phyloP scores from a whole-genome alignment of 2,113 vertebrate genomes.

The Helogale parvula region DNA sequence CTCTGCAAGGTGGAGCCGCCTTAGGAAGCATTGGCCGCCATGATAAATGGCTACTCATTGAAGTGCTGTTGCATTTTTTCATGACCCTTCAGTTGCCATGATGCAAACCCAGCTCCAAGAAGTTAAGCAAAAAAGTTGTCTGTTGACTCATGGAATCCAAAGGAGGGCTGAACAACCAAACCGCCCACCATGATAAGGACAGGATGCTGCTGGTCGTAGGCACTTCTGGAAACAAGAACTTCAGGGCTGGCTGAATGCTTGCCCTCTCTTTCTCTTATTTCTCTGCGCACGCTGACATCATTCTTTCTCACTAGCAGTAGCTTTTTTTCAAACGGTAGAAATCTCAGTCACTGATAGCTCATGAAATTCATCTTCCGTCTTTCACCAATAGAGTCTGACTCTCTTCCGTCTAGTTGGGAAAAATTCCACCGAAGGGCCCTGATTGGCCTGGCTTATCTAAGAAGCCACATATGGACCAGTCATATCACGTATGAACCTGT shows the following conservation, averaged over 20 bases:
- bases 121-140: background rate
- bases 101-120: background rate
- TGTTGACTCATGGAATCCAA: background rate
- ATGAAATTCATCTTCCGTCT: background rate
- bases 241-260: background rate
- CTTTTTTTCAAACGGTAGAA: background rate
- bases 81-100: background rate
- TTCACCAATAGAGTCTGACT: background rate
- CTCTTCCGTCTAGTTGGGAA: background rate
- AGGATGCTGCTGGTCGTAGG: background rate
- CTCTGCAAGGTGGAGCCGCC: background rate
- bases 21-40: background rate
- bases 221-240: background rate
- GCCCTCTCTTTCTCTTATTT: background rate
- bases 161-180: background rate
- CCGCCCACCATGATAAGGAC: fast-evolving
- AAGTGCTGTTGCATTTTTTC: background rate
- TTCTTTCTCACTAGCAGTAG: background rate
- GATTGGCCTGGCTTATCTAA: background rate
- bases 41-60: background rate
- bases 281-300: background rate
- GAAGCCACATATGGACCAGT: background rate
- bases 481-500: background rate
- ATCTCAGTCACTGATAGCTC: background rate
- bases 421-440: background rate